Evolutionary conservation across 1,140 invertebrate genomes (phyloP).

Genomic region (Apis laboriosa): DNA sequence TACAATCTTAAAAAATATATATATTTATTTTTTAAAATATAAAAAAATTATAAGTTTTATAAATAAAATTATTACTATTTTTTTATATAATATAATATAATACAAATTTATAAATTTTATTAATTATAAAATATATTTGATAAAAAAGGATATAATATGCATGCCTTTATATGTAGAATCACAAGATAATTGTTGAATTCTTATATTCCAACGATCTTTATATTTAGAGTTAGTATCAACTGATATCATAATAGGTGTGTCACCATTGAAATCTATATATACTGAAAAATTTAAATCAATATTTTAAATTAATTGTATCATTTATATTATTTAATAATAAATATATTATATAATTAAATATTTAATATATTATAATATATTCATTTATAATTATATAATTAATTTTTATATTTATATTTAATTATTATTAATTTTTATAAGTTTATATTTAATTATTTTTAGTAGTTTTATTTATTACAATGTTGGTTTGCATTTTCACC

Average conservation of each 20-base stretch:
- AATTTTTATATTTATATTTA: neutral
- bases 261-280: slow-evolving; percentile 88
- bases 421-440: neutral
- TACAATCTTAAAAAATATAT: neutral
- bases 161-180: slow-evolving; percentile 84
- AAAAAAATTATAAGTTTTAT: neutral
- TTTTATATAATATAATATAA: slow-evolving; percentile 12
- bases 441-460: too few relatives aligned
- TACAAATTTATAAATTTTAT: neutral
- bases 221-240: slow-evolving; percentile 84
- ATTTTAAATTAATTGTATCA: too few relatives aligned
- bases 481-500: slow-evolving; percentile 91
- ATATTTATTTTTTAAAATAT: neutral
- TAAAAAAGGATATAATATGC: neutral
- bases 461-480: slow-evolving; percentile 73
- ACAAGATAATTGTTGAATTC: slow-evolving; percentile 88
- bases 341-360: too few relatives aligned
- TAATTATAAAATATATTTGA: neutral
- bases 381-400: neutral
- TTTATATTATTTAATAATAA: too few relatives aligned
- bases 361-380: neutral
- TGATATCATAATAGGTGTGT: slow-evolving; percentile 85
- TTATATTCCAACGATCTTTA: slow-evolving; percentile 88
- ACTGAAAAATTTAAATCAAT: slow-evolving; percentile 77
- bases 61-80: neutral